These are phyloP conservation scores for Acanthis flammea DNA, from an alignment of 2,797 vertebrate genomes.

Conservation along the genomic window DNA sequence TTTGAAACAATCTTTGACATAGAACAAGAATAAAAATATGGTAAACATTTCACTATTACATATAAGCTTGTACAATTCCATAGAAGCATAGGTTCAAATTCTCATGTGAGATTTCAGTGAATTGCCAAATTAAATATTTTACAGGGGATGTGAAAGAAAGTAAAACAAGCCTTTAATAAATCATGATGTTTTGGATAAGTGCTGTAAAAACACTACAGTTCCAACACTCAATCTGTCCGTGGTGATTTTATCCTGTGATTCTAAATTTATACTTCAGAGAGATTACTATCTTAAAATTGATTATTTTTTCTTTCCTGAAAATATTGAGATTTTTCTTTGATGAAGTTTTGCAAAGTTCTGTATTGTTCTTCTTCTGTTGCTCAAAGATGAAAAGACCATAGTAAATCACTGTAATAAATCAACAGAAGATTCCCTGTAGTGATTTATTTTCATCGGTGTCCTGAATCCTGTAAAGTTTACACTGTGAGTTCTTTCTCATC, in stretches of 20 bases:
- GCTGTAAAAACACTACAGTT: neutral
- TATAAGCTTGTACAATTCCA: neutral
- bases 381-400: neutral
- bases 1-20: neutral
- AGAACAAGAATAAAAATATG: neutral
- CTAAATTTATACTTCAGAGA: neutral
- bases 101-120: neutral
- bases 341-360: neutral
- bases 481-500: neutral
- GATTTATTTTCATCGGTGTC: neutral
- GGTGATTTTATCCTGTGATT: neutral
- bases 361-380: neutral
- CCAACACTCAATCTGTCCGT: neutral
- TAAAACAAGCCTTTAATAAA: neutral
- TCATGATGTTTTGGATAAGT: neutral
- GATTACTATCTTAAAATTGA: neutral
- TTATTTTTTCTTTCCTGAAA: conserved; percentile 4
- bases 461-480: neutral
- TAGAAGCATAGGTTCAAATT: neutral
- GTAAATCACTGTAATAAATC: neutral
- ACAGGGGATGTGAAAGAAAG: neutral
- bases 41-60: neutral
- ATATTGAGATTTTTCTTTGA: neutral
- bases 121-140: neutral
- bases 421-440: neutral